These are phyloP conservation scores for Drosophila varians DNA, from an alignment of 1,140 invertebrate genomes.

Conservation along the genomic window DNA sequence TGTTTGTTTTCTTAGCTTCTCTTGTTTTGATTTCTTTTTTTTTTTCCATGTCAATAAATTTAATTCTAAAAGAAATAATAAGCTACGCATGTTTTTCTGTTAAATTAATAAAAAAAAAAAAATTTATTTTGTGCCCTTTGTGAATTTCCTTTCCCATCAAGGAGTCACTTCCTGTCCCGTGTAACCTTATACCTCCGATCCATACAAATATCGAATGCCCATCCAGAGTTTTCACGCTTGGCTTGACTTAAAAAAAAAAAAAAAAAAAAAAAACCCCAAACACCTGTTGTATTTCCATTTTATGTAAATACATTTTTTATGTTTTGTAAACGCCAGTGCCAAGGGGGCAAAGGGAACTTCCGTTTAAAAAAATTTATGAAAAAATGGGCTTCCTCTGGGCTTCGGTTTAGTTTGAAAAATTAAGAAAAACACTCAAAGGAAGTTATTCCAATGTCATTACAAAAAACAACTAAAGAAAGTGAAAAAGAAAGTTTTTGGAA, in stretches of 20 bases:
- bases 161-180: slow-evolving; percentile 28
- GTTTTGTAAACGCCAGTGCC: too few relatives aligned
- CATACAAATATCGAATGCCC: slow-evolving; percentile 31
- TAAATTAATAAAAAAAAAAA: background rate
- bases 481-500: background rate
- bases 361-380: background rate
- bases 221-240: slow-evolving; percentile 36
- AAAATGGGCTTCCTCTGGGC: slow-evolving; percentile 27
- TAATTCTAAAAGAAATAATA: slow-evolving; percentile 9
- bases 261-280: slow-evolving; percentile 2
- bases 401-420: slow-evolving; percentile 59
- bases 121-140: background rate
- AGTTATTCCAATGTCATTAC: slow-evolving; percentile 64
- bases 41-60: background rate
- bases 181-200: slow-evolving; percentile 26
- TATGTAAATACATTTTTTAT: too few relatives aligned
- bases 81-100: slow-evolving; percentile 7
- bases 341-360: too few relatives aligned
- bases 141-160: background rate
- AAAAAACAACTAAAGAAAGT: background rate
- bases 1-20: slow-evolving; percentile 41
- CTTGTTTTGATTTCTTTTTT: slow-evolving; percentile 12
- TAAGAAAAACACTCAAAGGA: slow-evolving; percentile 52
- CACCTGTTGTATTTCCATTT: slow-evolving; percentile 30
- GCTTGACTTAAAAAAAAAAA: background rate